These are phyloP conservation scores for Empidonax alnorum DNA, from an alignment of 2,113 vertebrate genomes.

Conservation along the genomic window DNA sequence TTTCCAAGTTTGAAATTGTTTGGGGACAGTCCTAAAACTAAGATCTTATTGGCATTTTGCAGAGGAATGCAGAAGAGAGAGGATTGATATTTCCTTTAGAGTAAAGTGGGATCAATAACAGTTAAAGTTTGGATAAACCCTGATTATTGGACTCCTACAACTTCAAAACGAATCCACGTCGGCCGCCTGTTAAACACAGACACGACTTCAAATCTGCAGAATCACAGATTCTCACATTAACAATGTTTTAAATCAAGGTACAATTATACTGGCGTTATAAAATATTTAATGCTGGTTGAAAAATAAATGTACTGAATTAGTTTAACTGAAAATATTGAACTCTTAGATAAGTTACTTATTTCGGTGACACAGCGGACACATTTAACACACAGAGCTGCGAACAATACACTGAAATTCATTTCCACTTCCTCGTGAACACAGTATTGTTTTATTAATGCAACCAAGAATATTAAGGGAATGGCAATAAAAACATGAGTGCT, in stretches of 20 bases:
- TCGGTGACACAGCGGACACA: neutral
- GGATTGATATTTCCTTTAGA: neutral
- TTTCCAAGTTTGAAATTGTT: neutral
- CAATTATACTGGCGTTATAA: neutral
- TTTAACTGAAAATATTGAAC: neutral
- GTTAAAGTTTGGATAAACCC: neutral
- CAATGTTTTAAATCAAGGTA: neutral
- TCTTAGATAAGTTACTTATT: neutral
- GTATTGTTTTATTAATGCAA: neutral
- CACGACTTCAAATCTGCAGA: neutral
- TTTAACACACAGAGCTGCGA: neutral
- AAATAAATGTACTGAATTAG: neutral
- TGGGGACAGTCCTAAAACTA: neutral
- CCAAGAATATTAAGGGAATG: neutral
- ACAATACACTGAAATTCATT: neutral
- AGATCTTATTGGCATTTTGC: neutral
- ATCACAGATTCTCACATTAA: neutral
- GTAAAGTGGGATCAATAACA: neutral
- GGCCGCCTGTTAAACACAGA: neutral
- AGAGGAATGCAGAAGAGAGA: neutral
- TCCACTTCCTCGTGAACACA: neutral
- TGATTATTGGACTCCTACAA: neutral
- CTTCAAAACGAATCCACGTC: fast-evolving
- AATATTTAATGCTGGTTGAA: slow-evolving; percentile 3
- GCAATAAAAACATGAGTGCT: neutral